A percentile compares a stretch with the other conserved stretches of the same genome.
Evolutionary conservation across 2,113 vertebrate species (phyloP).

Genomic region (Microcebus ravelobensis): DNA sequence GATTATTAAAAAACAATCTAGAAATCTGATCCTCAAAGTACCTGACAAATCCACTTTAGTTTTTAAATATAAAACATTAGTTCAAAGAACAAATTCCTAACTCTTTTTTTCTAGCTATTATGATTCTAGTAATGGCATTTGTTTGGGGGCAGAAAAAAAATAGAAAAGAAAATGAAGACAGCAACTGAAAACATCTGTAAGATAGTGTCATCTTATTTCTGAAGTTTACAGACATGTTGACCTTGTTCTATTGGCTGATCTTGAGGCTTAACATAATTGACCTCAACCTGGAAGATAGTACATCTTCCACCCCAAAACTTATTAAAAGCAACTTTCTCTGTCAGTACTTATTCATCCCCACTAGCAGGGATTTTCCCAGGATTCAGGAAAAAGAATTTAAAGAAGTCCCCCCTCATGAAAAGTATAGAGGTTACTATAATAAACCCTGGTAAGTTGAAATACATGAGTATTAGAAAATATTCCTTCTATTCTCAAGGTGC

Average conservation of each 20-base stretch:
- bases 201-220: not conserved
- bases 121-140: slow-evolving; percentile 23
- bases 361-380: not conserved
- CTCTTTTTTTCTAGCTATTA: not conserved
- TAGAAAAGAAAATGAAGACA: slow-evolving; percentile 9
- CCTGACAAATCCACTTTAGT: slow-evolving; percentile 36
- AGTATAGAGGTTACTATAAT: not conserved
- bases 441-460: not conserved
- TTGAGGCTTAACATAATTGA: slow-evolving; percentile 22
- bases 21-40: slow-evolving; percentile 48
- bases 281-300: not conserved
- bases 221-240: not conserved
- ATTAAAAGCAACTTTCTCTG: not conserved
- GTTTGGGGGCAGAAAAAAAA: not conserved
- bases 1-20: slow-evolving; percentile 41
- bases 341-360: not conserved
- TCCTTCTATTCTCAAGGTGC: not conserved
- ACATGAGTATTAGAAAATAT: not conserved
- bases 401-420: not conserved
- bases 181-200: not conserved
- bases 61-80: slow-evolving; percentile 37
- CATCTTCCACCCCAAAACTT: not conserved
- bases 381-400: not conserved
- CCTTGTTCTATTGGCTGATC: not conserved
- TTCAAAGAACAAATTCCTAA: not conserved